phyloP scores from a whole-genome alignment of 1,140 invertebrate species.

The Batillaria attramentaria region DNA sequence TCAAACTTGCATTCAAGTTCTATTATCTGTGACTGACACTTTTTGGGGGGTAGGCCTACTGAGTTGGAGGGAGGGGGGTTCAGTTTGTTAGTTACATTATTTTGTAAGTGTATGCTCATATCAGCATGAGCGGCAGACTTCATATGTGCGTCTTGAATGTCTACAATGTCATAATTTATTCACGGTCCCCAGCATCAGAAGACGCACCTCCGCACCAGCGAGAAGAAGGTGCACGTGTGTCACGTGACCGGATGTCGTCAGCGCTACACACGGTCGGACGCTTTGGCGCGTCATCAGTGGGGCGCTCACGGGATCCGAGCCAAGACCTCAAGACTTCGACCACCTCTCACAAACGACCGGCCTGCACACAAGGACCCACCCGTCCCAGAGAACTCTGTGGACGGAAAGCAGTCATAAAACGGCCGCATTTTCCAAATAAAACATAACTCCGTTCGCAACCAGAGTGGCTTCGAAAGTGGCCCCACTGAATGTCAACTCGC shows the following conservation, averaged over 20 bases:
- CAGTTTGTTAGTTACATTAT: no score
- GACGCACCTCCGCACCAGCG: slow-evolving; percentile 48
- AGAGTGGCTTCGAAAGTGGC: no score
- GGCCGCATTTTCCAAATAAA: not conserved
- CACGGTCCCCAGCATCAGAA: slow-evolving; percentile 43
- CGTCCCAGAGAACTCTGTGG: not conserved
- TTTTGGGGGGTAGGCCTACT: no score
- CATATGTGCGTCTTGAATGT: no score
- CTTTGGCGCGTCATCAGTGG: slow-evolving; percentile 56
- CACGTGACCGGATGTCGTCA: slow-evolving; percentile 48
- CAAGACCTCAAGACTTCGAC: slow-evolving; percentile 32
- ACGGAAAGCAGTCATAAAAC: not conserved
- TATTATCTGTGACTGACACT: no score
- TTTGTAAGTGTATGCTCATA: no score
- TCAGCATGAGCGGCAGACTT: no score
- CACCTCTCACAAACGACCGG: not conserved
- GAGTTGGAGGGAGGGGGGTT: no score
- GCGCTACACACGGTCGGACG: slow-evolving; percentile 60
- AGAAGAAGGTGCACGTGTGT: slow-evolving; percentile 59
- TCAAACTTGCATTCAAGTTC: no score
- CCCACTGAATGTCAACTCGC: no score
- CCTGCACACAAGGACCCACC: not conserved
- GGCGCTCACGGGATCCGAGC: slow-evolving; percentile 49
- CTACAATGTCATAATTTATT: not conserved
- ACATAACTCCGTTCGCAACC: not conserved